A percentile compares a stretch with the other conserved stretches of the same genome.
phyloP scores from a whole-genome alignment of 2,888 invertebrate species.

The Erpobdella octoculata region DNA sequence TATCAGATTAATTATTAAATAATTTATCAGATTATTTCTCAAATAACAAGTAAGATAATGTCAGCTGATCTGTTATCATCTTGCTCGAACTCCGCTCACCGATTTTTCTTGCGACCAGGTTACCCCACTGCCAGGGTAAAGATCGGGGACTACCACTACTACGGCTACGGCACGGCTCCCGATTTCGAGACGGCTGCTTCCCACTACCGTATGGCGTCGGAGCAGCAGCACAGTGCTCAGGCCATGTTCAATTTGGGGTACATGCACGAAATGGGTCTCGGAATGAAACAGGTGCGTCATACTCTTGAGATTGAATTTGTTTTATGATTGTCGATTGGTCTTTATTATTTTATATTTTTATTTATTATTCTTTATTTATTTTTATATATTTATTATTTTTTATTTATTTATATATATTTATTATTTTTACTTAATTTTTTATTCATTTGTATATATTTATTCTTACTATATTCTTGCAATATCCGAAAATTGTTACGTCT shows the following conservation, averaged over 20 bases:
- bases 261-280: slow-evolving; percentile 96
- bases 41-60: no score
- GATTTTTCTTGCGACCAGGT: slow-evolving; percentile 51
- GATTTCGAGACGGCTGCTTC: slow-evolving; percentile 89
- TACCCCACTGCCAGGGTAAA: slow-evolving; percentile 64
- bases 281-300: slow-evolving; percentile 62
- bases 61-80: no score
- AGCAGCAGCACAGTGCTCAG: slow-evolving; percentile 89
- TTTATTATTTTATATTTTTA: neutral
- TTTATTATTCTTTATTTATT: neutral
- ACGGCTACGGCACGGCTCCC: slow-evolving; percentile 81
- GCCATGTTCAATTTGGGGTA: slow-evolving; percentile 98
- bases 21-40: no score
- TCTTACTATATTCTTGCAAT: neutral
- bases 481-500: neutral
- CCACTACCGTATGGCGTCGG: slow-evolving; percentile 74
- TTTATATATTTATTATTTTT: neutral
- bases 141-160: slow-evolving; percentile 96
- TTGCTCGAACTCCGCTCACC: neutral
- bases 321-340: neutral
- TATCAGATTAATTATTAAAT: no score
- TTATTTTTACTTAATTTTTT: neutral
- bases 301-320: neutral
- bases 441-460: no score
- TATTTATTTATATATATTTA: neutral